These are phyloP conservation scores for Sabellastarte sp. DNA, from an alignment of 2,888 invertebrate genomes.

Conservation along the genomic window DNA sequence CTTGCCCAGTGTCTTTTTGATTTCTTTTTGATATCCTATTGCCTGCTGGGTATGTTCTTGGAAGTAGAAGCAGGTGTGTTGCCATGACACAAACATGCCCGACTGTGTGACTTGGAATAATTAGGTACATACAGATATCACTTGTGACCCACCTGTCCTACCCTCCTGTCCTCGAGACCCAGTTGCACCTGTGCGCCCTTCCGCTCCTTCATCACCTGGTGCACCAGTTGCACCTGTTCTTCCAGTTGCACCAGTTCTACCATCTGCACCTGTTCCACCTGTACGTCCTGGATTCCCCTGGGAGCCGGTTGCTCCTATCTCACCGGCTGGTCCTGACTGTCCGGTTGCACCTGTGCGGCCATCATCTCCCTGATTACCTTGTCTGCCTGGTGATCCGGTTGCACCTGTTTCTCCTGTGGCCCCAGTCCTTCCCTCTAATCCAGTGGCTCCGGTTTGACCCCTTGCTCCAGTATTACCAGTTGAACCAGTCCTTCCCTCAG, in stretches of 20 bases:
- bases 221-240: slow-evolving; percentile 1
- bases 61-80: too few species aligned
- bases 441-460: neutral
- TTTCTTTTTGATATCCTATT: too few species aligned
- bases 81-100: too few species aligned
- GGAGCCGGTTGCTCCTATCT: neutral
- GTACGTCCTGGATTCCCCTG: neutral
- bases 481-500: neutral
- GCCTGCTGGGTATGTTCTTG: too few species aligned
- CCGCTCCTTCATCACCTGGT: neutral
- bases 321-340: neutral
- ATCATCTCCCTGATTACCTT: neutral
- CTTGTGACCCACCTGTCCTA: too few species aligned
- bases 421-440: neutral
- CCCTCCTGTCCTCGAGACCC: too few species aligned
- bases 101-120: too few species aligned
- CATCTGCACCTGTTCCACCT: neutral
- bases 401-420: neutral
- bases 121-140: too few species aligned
- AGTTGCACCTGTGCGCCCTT: neutral
- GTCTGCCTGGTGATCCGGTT: neutral
- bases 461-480: neutral
- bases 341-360: neutral
- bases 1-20: too few species aligned
- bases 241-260: neutral